Evolutionary conservation across 23 tunicate genomes (phyloP).

Genomic region (Phallusia fumigata): DNA sequence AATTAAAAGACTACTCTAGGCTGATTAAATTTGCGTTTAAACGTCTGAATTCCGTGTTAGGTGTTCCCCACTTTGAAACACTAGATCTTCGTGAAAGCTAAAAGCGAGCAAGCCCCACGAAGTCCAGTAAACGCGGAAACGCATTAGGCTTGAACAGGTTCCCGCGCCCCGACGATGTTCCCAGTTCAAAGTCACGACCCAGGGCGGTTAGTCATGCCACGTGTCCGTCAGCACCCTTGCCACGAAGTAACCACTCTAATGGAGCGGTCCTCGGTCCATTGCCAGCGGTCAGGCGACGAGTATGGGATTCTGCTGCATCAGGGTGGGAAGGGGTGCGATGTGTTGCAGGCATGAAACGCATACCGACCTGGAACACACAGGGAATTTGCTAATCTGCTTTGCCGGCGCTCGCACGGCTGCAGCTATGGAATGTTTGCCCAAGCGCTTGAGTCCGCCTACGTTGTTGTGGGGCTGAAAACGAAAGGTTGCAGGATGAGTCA

Average conservation of each 20-base stretch:
- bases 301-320: too few relatives aligned
- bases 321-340: not conserved
- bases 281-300: not conserved
- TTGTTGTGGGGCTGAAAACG: too few relatives aligned
- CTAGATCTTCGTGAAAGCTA: too few relatives aligned
- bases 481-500: too few relatives aligned
- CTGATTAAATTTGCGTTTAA: too few relatives aligned
- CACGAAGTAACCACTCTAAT: not conserved
- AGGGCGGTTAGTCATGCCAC: not conserved
- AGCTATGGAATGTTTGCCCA: not conserved
- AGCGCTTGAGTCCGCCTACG: not conserved
- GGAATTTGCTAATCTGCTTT: slow-evolving; percentile 9
- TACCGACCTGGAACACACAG: not conserved
- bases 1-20: too few relatives aligned
- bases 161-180: not conserved
- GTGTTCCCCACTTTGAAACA: too few relatives aligned
- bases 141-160: not conserved
- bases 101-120: too few relatives aligned
- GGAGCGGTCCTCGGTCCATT: slow-evolving; percentile 1
- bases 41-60: too few relatives aligned
- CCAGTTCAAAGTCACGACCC: slow-evolving; percentile 16
- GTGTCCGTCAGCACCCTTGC: not conserved
- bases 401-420: slow-evolving; percentile 8
- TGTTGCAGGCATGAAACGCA: not conserved
- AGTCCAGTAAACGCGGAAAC: not conserved